phyloP scores from a whole-genome alignment of 2,797 vertebrate species.

The Halcyon leucocephala region DNA sequence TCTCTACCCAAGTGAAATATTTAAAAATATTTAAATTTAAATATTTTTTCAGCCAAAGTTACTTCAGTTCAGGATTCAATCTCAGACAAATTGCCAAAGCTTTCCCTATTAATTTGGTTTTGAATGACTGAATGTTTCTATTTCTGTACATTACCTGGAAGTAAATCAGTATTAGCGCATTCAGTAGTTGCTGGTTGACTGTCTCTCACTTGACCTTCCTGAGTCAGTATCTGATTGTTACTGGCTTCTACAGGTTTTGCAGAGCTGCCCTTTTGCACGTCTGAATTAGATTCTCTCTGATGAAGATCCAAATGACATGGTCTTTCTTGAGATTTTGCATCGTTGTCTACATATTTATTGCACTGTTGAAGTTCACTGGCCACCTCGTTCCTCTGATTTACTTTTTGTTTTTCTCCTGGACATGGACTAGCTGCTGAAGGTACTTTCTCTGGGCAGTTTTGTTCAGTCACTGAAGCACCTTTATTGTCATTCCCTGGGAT shows the following conservation, averaged over 20 bases:
- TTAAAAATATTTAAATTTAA: conserved; percentile 65
- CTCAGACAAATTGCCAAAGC: conserved; percentile 63
- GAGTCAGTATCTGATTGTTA: conserved; percentile 86
- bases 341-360: conserved; percentile 74
- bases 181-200: conserved; percentile 82
- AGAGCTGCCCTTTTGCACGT: conserved; percentile 80
- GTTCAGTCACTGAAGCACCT: conserved; percentile 25
- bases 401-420: conserved; percentile 46
- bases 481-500: conserved; percentile 38
- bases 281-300: conserved; percentile 84
- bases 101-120: conserved; percentile 65
- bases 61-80: conserved; percentile 72
- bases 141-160: conserved; percentile 98
- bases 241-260: conserved; percentile 83
- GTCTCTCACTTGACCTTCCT: conserved; percentile 87
- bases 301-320: conserved; percentile 93
- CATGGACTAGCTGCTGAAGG: conserved; percentile 12
- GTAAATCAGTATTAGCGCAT: conserved; percentile 88
- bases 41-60: conserved; percentile 52
- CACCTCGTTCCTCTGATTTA: conserved; percentile 24
- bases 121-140: conserved; percentile 76
- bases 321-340: conserved; percentile 89
- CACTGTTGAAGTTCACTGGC: conserved; percentile 52
- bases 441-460: conserved; percentile 2
- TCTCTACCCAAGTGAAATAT: conserved; percentile 63